These are phyloP conservation scores for Aporophyla lueneburgensis DNA, from an alignment of 2,888 invertebrate species.

Conservation along the genomic window DNA sequence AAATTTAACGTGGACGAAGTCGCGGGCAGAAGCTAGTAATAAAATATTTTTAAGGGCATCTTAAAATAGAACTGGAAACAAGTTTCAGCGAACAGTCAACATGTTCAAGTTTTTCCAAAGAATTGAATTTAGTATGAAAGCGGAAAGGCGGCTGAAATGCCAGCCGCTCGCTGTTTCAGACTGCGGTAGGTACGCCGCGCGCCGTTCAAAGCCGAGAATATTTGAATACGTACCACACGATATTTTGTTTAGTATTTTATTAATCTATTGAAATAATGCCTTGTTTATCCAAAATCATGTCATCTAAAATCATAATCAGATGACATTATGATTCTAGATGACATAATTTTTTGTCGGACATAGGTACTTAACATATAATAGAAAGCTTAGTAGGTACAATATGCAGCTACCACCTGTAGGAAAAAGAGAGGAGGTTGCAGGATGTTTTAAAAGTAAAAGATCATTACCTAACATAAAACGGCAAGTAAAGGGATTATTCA, in stretches of 20 bases:
- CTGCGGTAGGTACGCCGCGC: background rate
- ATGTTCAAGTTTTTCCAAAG: slow-evolving; percentile 2
- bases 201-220: background rate
- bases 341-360: background rate
- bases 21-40: too few relatives aligned
- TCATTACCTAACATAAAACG: background rate
- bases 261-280: background rate
- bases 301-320: background rate
- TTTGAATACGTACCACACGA: background rate
- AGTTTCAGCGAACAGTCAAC: background rate
- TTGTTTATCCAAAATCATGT: background rate
- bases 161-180: background rate
- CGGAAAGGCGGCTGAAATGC: slow-evolving; percentile 1
- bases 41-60: background rate
- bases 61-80: slow-evolving; percentile 11
- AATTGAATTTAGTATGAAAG: background rate
- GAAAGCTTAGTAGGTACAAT: background rate
- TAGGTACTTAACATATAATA: background rate
- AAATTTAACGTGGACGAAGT: too few relatives aligned
- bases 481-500: background rate
- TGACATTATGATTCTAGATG: too few relatives aligned
- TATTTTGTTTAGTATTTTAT: background rate
- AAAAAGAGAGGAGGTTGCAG: background rate
- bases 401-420: background rate
- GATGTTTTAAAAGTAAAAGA: background rate